phyloP scores from a whole-genome alignment of 2,888 invertebrate species.

The Tipula lateralis region DNA sequence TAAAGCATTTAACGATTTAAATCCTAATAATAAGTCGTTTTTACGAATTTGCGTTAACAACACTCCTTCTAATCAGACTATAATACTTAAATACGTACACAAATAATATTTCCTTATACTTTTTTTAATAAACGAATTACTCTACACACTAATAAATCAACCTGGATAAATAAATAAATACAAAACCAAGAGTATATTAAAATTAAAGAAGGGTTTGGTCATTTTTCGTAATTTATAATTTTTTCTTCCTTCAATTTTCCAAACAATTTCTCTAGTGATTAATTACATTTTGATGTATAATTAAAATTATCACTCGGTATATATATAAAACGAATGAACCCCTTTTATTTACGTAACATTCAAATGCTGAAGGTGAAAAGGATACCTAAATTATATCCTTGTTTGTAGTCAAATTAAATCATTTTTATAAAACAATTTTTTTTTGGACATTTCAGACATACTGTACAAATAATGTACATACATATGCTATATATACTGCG shows the following conservation, averaged over 20 bases:
- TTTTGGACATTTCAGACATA: background rate
- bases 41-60: too few species aligned
- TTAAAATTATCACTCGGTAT: background rate
- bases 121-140: background rate
- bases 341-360: background rate
- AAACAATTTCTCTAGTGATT: constrained; percentile 12
- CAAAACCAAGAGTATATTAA: background rate
- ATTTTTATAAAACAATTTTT: background rate
- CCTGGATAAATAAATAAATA: background rate
- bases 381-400: background rate
- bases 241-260: background rate
- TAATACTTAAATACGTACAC: background rate
- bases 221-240: background rate
- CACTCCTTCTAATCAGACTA: too few species aligned
- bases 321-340: background rate
- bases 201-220: background rate
- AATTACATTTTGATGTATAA: constrained; percentile 14
- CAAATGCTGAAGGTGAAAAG: background rate
- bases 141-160: background rate
- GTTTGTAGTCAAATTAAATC: constrained; percentile 19
- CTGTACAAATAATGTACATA: background rate
- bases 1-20: too few species aligned
- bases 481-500: background rate
- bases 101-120: background rate
- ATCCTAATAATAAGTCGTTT: too few species aligned